Percentiles rank a stretch among this genome's conserved stretches.
Evolutionary conservation across 37 sponge, comb jelly and placozoan species (phyloP).

Genomic region (Beroe ovata): DNA sequence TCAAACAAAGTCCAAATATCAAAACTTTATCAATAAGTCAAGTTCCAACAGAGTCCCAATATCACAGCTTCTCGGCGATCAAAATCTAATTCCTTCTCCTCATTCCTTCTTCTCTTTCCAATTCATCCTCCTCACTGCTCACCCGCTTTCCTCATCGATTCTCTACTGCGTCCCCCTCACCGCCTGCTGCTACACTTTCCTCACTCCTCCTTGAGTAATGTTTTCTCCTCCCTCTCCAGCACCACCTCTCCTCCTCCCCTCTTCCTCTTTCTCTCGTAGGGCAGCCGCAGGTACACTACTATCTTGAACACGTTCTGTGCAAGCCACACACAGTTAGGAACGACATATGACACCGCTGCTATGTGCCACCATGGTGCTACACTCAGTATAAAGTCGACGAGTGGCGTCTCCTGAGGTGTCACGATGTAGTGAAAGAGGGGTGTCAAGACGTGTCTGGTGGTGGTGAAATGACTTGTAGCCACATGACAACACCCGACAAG

Average conservation of each 20-base stretch:
- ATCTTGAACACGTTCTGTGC: slow-evolving; percentile 26
- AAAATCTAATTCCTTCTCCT: background rate
- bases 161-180: background rate
- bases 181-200: background rate
- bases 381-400: slow-evolving; percentile 3
- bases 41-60: too few relatives aligned
- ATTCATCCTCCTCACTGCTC: slow-evolving; percentile 33
- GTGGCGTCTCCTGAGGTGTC: background rate
- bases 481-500: too few relatives aligned
- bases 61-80: too few relatives aligned
- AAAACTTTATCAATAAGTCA: too few relatives aligned
- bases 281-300: slow-evolving; percentile 39
- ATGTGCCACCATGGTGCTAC: slow-evolving; percentile 61
- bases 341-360: background rate
- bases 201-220: background rate
- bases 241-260: background rate
- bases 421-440: too few relatives aligned
- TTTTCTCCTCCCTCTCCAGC: background rate
- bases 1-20: too few relatives aligned
- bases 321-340: background rate
- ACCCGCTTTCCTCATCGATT: background rate
- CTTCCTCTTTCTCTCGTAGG: slow-evolving; percentile 36
- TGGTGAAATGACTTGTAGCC: too few relatives aligned
- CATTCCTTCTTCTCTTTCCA: slow-evolving; percentile 1
- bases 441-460: too few relatives aligned